Base-by-base conservation (phyloP, 2,113 vertebrate species). In the Malurus elegans region DNA sequence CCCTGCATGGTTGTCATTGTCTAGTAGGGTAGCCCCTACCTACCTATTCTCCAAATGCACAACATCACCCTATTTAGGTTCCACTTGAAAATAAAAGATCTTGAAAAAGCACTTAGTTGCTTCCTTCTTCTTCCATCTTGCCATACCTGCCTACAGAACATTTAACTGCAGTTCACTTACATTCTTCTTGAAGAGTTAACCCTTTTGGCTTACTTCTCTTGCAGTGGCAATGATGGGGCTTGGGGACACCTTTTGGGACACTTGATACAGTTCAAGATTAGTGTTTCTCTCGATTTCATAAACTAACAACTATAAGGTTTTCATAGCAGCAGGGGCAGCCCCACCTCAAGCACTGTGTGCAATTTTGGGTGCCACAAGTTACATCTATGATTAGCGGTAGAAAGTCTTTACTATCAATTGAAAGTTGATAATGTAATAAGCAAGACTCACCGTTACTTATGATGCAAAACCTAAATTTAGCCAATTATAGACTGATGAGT, bases 401-500 rank as follows among this genome's bases (percentile, higher is more conserved):
- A 94, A 86, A 29, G 64, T 87, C 79, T 90, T 95, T 92, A 74
- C 26, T 66, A 71, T 66, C 28, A 57, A 56, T 92, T 96, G 92
- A 89, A 91, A 38, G 86, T 54, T 90, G 42, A 56, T 86, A 88
- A 66, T 81, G 44, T 72, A 86, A 92, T 69, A 88, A 79, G 70
- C 92, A 94, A 91, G 67, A 92, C 71, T 48, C 69, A 53, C 36
- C 57, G 48, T 95, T 91, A 51, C 53, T 96, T 93, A 47, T 13
- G 24, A 83, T 97, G 66, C 60, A 56, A 61, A 93, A 53, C 56
- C 64, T 95, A 90, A 70, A 90, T 96, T 94, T 95, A 92, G 69
- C 50, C 73, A 90, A 84, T 93, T 96, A 65, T 25, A 56, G 42
- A 25, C 42, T 88, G 53, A 60, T 95, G 11, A 82, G 82, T 70